Conservation (phyloP, 2,113 vertebrate genomes). For the Seriola aureovittata region DNA sequence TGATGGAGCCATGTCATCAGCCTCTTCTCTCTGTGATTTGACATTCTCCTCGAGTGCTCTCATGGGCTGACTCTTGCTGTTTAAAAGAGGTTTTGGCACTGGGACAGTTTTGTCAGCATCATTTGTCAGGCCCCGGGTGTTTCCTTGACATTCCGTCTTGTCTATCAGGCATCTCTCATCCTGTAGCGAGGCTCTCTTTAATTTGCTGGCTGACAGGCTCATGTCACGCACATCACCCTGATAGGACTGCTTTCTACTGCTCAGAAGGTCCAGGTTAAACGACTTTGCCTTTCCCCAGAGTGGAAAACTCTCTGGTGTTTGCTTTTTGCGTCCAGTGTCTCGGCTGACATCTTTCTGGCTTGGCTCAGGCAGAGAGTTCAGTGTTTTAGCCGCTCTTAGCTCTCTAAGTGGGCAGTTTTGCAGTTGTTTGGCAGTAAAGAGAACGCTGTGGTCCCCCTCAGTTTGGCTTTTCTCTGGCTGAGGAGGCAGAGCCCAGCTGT, state of each 20-base stretch:
- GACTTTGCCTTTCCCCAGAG: constrained; percentile 83
- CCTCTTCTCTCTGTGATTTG: constrained; percentile 53
- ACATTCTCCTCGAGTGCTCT: constrained; percentile 56
- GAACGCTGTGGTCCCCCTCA: constrained; percentile 61
- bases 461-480: constrained; percentile 66
- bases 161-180: constrained; percentile 83
- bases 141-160: constrained; percentile 79
- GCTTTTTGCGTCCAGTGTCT: constrained; percentile 52
- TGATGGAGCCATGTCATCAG: constrained; percentile 40
- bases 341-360: constrained; percentile 70
- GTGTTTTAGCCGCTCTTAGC: constrained; percentile 64
- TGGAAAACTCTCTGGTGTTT: constrained; percentile 59
- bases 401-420: constrained; percentile 79
- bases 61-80: constrained; percentile 53
- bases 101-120: constrained; percentile 66
- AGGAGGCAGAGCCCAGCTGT: constrained; percentile 70
- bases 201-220: constrained; percentile 75
- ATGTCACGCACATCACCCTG: constrained; percentile 82
- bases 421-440: constrained; percentile 79
- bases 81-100: constrained; percentile 64
- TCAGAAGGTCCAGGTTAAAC: constrained; percentile 80
- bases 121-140: constrained; percentile 52
- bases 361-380: constrained; percentile 57
- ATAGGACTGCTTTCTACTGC: constrained; percentile 85
- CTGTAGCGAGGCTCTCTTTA: constrained; percentile 86